Base-by-base conservation (phyloP, 1,140 invertebrate species). In the Drosophila sucinea region DNA sequence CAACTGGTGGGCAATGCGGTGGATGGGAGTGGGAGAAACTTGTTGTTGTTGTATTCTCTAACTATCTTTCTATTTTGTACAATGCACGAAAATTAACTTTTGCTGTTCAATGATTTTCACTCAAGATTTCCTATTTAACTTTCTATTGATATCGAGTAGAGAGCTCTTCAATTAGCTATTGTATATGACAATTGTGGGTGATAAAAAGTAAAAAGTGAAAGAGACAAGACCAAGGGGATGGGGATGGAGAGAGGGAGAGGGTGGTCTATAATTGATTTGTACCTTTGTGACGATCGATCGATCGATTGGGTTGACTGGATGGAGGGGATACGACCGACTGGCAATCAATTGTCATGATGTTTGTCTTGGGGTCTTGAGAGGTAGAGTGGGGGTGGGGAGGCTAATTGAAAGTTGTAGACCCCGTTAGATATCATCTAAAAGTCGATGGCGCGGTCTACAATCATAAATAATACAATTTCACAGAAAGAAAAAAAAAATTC, bases 391-490 rank as follows among this genome's bases (percentile, higher is more conserved):
- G n/a, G 23, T n/a, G n/a, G 33, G 35, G 56, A 17, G 70, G 77
- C 80, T 87, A 87, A 87, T 87, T 87, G 84, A 87, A 87, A 84
- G 66, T 81, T 81, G 84, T 89, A 75, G 84, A 57, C 54, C 35
- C 44, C 25, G 38, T 61, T 55, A 76, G 40, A 56, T 61, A 38
- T 17, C 51, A 70, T 51, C 56, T 17, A 3, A 25, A 47, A 47
- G 44, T n/a, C 44, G 44, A 27, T 27, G 7, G 44, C 17, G 44
- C 17, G 23, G 23, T 51, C 23, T 51, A 51, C 44, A 51, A 67
- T 74, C 79, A 86, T 90, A 83, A 90, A 90, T 90, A 90, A 90
- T 90, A 90, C 87, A 90, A 84, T 57, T 57, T 58, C 35, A 64
- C 33, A 68, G 60, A 60, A 63, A 17, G 17, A 17, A 17, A 17